A percentile compares a stretch with the other conserved stretches of the same genome.
phyloP scores from a whole-genome alignment of 92 coral and sea anemone genomes.

The Plumapathes pennacea region DNA sequence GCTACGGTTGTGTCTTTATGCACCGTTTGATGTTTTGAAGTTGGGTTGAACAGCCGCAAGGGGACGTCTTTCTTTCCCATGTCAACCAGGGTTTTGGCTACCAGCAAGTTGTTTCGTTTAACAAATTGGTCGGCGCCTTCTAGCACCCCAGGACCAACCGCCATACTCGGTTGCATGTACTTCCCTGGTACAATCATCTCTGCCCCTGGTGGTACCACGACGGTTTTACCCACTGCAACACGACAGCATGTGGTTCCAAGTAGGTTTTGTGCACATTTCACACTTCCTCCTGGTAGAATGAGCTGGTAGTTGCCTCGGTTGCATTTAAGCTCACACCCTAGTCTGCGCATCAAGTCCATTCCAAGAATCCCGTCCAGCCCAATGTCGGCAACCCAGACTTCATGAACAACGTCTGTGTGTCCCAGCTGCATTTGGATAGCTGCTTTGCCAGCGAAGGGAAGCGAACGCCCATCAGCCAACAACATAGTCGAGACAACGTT shows the following conservation, averaged over 20 bases:
- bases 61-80: conserved; percentile 17
- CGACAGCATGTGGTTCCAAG: conserved; percentile 1
- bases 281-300: not conserved
- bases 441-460: conserved; percentile 21
- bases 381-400: conserved; percentile 14
- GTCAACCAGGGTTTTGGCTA: conserved; percentile 20
- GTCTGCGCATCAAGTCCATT: conserved; percentile 21
- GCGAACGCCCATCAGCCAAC: conserved; percentile 16
- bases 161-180: not conserved
- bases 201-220: conserved; percentile 8
- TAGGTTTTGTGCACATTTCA: not conserved
- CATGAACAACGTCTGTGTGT: not conserved
- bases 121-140: conserved; percentile 10
- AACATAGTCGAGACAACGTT: not conserved
- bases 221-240: conserved; percentile 14
- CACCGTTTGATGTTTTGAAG: conserved; percentile 2
- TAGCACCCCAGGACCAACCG: conserved; percentile 11
- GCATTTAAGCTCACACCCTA: conserved; percentile 11
- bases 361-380: conserved; percentile 28
- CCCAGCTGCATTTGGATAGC: conserved; percentile 1
- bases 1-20: conserved; percentile 12
- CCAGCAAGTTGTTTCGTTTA: conserved; percentile 7
- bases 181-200: conserved; percentile 31
- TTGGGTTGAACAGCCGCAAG: conserved; percentile 9
- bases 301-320: conserved; percentile 2